Conservation (phyloP, 2,888 invertebrate genomes). For the Amphipyra berbera region DNA sequence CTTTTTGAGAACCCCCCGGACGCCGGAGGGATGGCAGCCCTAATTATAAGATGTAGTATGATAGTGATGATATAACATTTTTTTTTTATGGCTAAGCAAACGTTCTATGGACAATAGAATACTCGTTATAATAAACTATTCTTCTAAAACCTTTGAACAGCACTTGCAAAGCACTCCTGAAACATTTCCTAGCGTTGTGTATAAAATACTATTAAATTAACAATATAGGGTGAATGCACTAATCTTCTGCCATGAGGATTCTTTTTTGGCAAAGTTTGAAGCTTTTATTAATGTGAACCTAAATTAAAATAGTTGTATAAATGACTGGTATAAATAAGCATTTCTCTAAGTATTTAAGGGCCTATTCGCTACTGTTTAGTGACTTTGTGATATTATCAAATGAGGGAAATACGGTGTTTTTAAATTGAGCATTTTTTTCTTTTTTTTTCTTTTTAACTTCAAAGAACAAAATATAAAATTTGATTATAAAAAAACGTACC, state of each 20-base stretch:
- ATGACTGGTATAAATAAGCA: conserved; percentile 36
- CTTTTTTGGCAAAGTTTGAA: neutral
- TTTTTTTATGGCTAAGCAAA: too few species aligned
- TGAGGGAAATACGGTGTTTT: neutral
- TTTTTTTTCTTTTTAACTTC: neutral
- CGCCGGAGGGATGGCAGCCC: too few species aligned
- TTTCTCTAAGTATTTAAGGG: conserved; percentile 33
- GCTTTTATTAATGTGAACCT: conserved; percentile 11
- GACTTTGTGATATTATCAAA: conserved; percentile 33
- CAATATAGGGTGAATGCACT: neutral
- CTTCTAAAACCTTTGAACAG: too few species aligned
- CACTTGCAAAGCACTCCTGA: too few species aligned
- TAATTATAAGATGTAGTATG: too few species aligned
- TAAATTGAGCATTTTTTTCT: neutral
- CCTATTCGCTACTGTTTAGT: conserved; percentile 35
- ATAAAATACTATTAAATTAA: too few species aligned
- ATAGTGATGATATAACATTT: too few species aligned
- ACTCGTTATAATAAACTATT: too few species aligned
- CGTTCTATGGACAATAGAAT: too few species aligned
- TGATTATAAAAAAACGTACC: neutral
- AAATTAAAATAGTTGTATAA: conserved; percentile 5
- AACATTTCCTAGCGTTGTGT: too few species aligned
- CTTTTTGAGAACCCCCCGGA: too few species aligned
- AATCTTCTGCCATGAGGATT: neutral
- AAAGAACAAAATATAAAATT: neutral